Percentiles rank a stretch among this genome's conserved stretches.
These are phyloP conservation scores for Gadopsis marmoratus DNA, from an alignment of 2,797 vertebrate species.

Conservation along the genomic window DNA sequence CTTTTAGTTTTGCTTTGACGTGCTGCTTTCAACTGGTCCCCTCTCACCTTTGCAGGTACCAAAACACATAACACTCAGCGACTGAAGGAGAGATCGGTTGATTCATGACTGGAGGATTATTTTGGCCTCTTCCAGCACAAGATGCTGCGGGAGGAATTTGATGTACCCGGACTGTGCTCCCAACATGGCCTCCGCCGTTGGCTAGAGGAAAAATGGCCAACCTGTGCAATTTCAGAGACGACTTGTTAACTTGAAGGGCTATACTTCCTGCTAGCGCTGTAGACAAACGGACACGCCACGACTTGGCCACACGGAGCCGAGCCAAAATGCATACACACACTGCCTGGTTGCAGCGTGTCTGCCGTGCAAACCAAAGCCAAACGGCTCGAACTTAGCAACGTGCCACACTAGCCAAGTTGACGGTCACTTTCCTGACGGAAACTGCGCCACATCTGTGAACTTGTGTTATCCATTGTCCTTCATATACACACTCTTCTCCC, in stretches of 20 bases:
- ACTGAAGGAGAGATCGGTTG: slow-evolving; percentile 59
- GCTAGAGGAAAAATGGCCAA: slow-evolving; percentile 45
- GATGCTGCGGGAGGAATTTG: slow-evolving; percentile 35
- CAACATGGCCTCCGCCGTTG: slow-evolving; percentile 30
- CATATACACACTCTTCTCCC: slow-evolving; percentile 28
- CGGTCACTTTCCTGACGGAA: slow-evolving; percentile 42
- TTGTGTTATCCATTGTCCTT: slow-evolving; percentile 24
- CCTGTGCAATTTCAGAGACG: slow-evolving; percentile 74
- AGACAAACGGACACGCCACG: slow-evolving; percentile 40
- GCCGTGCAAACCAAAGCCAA: slow-evolving; percentile 77
- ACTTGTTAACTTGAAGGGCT: slow-evolving; percentile 76
- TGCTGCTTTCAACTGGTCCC: slow-evolving; percentile 1
- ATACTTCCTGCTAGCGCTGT: slow-evolving; percentile 60
- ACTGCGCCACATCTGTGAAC: slow-evolving; percentile 49
- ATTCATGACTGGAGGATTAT: slow-evolving; percentile 68
- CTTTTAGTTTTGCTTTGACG: neutral
- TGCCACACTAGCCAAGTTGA: slow-evolving; percentile 53
- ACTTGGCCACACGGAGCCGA: slow-evolving; percentile 57
- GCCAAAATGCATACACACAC: slow-evolving; percentile 65
- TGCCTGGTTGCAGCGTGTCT: slow-evolving; percentile 77
- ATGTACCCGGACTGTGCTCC: slow-evolving; percentile 50
- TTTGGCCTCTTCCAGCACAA: slow-evolving; percentile 58
- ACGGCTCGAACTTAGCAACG: slow-evolving; percentile 57
- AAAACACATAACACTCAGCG: slow-evolving; percentile 80
- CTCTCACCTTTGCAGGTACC: slow-evolving; percentile 75